A percentile compares a stretch with the other conserved stretches of the same genome.
These are phyloP conservation scores for Perccottus glenii DNA, from an alignment of 2,113 vertebrate genomes.

Conservation along the genomic window DNA sequence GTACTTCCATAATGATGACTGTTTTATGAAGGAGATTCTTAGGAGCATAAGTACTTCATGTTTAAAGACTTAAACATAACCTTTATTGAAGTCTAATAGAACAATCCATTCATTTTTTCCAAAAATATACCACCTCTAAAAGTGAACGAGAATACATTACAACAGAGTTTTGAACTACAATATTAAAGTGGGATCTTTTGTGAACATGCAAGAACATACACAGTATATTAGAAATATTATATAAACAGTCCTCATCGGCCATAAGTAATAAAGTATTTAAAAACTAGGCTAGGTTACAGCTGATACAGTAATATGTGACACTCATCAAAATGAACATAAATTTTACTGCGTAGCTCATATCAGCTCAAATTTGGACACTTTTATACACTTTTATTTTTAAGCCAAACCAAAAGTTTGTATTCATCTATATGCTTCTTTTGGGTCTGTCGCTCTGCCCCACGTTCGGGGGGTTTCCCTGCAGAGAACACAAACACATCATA, in stretches of 20 bases:
- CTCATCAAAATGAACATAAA: constrained; percentile 1
- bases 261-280: constrained; percentile 7
- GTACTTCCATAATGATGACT: constrained; percentile 25
- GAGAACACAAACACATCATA: constrained; percentile 7
- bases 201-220: constrained; percentile 58
- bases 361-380: constrained; percentile 1
- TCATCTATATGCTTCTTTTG: constrained; percentile 42
- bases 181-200: constrained; percentile 21
- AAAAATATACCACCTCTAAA: constrained; percentile 71
- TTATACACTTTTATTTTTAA: not conserved
- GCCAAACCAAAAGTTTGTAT: constrained; percentile 14
- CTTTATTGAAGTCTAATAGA: constrained; percentile 63
- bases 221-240: constrained; percentile 65
- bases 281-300: constrained; percentile 33
- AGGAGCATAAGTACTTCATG: constrained; percentile 6
- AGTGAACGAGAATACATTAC: constrained; percentile 70
- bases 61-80: constrained; percentile 27
- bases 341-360: constrained; percentile 18
- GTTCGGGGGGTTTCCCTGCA: constrained; percentile 56
- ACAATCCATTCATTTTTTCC: constrained; percentile 59
- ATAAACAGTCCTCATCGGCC: constrained; percentile 34
- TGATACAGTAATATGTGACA: constrained; percentile 35
- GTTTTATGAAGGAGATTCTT: constrained; percentile 9
- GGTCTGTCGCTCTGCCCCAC: constrained; percentile 39
- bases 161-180: constrained; percentile 50